Evolutionary conservation across 2,113 vertebrate species (phyloP).

Genomic region (Ahaetulla prasina): DNA sequence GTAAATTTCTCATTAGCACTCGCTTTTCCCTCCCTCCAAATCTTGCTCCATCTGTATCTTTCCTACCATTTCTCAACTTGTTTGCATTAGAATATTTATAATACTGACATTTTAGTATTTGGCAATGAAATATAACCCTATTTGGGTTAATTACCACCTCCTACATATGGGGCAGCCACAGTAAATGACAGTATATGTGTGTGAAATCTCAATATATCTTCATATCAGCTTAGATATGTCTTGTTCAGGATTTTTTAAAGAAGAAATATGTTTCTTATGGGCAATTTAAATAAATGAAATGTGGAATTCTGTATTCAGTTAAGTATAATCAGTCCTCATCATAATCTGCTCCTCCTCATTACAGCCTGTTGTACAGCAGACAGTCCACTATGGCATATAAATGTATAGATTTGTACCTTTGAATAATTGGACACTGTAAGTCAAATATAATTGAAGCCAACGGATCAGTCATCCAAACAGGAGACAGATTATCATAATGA

Average conservation of each 20-base stretch:
- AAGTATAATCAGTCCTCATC: conserved; percentile 28
- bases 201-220: background rate
- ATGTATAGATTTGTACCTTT: background rate
- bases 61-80: conserved; percentile 31
- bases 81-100: conserved; percentile 52
- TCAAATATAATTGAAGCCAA: background rate
- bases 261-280: conserved; percentile 37
- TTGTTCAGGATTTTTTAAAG: conserved; percentile 31
- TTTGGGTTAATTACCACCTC: conserved; percentile 52
- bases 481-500: background rate
- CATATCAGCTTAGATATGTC: conserved; percentile 42
- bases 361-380: conserved; percentile 11
- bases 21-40: background rate
- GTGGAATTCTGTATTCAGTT: conserved; percentile 43
- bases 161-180: conserved; percentile 40
- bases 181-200: conserved; percentile 12
- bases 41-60: conserved; percentile 19
- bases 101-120: conserved; percentile 52
- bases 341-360: conserved; percentile 32
- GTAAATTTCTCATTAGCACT: background rate
- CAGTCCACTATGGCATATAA: background rate
- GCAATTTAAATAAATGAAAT: conserved; percentile 37
- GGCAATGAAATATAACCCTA: conserved; percentile 49
- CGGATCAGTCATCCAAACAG: background rate
- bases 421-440: background rate